A percentile compares a stretch with the other conserved stretches of the same genome.
Evolutionary conservation across 2,888 invertebrate genomes (phyloP).

Genomic region (Agonopterix subpropinquella): DNA sequence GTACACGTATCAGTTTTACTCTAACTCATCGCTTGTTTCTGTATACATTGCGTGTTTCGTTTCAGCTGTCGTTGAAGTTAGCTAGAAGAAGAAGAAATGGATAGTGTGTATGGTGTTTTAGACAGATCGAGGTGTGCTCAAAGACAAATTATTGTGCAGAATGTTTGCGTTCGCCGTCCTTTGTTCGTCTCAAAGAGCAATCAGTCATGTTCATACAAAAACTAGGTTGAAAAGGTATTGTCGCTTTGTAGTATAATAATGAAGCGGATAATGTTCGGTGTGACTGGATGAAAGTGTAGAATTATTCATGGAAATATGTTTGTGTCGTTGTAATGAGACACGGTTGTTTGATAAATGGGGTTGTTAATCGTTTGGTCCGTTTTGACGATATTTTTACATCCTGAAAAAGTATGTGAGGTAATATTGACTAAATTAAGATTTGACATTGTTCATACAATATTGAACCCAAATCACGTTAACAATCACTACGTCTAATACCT

Average conservation of each 20-base stretch:
- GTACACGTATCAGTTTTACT: neutral
- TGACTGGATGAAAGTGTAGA: slow-evolving; percentile 43
- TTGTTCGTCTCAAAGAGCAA: slow-evolving; percentile 58
- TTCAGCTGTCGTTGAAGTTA: neutral
- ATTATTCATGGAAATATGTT: slow-evolving; percentile 51
- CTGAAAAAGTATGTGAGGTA: no score
- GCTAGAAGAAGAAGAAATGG: slow-evolving; percentile 19
- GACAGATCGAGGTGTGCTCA: slow-evolving; percentile 6
- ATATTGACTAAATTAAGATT: no score
- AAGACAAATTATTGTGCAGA: slow-evolving; percentile 38
- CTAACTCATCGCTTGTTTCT: slow-evolving; percentile 11
- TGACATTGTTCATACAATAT: no score
- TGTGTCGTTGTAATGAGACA: slow-evolving; percentile 40
- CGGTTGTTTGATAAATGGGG: slow-evolving; percentile 12
- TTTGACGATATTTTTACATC: neutral
- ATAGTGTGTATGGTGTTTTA: slow-evolving; percentile 3
- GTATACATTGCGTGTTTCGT: slow-evolving; percentile 22
- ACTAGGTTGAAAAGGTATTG: slow-evolving; percentile 55
- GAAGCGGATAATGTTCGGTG: slow-evolving; percentile 28
- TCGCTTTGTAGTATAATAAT: slow-evolving; percentile 42
- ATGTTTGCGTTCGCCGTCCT: slow-evolving; percentile 56
- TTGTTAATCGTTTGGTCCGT: neutral
- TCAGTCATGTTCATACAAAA: slow-evolving; percentile 67
- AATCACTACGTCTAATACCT: no score
- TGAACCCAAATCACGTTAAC: no score